Evolutionary conservation across 1,140 invertebrate genomes (phyloP), one percentile per base, ranked within the genome.

Genomic region (Apocrypta bakeri): DNA sequence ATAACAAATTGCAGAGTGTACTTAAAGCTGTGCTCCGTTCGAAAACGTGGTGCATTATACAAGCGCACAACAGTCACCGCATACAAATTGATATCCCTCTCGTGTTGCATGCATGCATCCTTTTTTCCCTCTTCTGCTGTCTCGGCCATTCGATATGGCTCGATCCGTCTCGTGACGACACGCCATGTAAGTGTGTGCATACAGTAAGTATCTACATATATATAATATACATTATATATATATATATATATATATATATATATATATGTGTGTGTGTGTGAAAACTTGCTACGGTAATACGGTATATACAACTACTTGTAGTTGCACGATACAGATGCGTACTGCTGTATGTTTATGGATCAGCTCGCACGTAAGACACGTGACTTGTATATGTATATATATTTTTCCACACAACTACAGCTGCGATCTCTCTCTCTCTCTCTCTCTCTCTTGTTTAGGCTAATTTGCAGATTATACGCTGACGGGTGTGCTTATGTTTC

Each of bases 31-130:
- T 74, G 33, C 31, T 33, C 68, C 29, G 12, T 37, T 64, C 9
- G 74, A 25, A 76, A 56, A 63, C 17, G 9, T 42, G 37, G 37
- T 24, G 21, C 42, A 75, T 75, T 75, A n/a, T n/a, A 76, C 72
- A 21, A 75, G n/a, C 40, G 24, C 8, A 61, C 14, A 63, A 64
- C 56, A 64, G 40, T 21, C 56, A 31, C 74, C n/a, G 56, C 74
- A 76, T 64, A 64, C 61, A 76, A 76, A 76, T 76, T 25, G 74
- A 61, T 48, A 24, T 37, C 31, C 17, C 31, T 71, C 68, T 71
- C 68, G 2, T 66, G 64, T 17, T 31, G 68, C 27, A 24, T 24
- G 37, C 37, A 24, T 61, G 42, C 73, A 4, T 29, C n/a, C 56
- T 76, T 76, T 76, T 37, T 63, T 21, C 31, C 31, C 21, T 76